Base-by-base conservation (phyloP, 2,797 vertebrate species). In the Halcyon chelicuti region DNA sequence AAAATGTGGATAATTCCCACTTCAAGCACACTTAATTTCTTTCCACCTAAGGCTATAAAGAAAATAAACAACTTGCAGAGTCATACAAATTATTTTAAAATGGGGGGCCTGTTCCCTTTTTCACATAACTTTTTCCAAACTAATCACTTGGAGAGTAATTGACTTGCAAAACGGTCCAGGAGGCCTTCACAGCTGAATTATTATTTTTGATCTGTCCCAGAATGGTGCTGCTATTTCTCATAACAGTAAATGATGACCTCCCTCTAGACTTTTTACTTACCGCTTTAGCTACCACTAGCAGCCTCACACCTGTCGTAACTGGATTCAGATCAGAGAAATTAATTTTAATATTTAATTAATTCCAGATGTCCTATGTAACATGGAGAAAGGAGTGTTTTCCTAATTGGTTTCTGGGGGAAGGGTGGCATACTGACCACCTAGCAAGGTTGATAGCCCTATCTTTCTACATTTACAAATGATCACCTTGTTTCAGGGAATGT, bases 261-360 rank as follows among this genome's bases (percentile, higher is more conserved):
- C 86, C 76, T 93, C 44, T 78, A 88, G 91, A 61, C 65, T 73
- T 96, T 90, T 96, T 94, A 66, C 89, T 93, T 75, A n/a, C 28
- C 33, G 17, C 76, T 80, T 83, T 63, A 95, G 91, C 93, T 97
- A 97, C 95, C 84, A 90, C 78, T 92, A 80, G 63, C 90, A 96
- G 78, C 74, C 81, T 93, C 91, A 90, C 95, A 96, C 95, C 97
- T 98, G 96, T 93, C 10, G 33, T 81, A 93, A 73, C 91, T 98
- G 97, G 97, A 96, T 61, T 58, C 68, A 96, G 91, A 98, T 98
- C 97, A 97, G 92, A 98, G 82, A 97, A 94, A 78, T 89, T 96
- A 60, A 96, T 98, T 97, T 94, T 68, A 98, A 97, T 96, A 97
- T 95, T 97, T 96, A 97, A 97, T 97, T 96, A 87, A 94, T 97